A percentile compares a stretch with the other conserved stretches of the same genome.
Conservation (phyloP, 2,888 invertebrate species). For the Hydrotaea diabolus region DNA sequence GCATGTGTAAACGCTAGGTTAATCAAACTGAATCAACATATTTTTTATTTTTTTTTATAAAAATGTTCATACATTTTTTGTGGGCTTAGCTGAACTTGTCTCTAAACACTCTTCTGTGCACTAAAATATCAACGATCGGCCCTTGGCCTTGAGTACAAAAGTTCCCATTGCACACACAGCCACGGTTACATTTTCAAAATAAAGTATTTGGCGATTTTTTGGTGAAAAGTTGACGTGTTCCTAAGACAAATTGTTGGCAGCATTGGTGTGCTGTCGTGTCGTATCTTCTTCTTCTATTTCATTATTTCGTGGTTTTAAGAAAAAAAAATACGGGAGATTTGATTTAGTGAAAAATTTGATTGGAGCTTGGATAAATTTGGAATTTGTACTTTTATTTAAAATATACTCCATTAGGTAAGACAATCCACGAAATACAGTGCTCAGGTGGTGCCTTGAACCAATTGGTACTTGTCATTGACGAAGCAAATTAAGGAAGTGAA, state of each 20-base stretch:
- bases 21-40: no score
- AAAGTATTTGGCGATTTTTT: no score
- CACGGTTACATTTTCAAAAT: no score
- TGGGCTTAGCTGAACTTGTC: no score
- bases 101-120: no score
- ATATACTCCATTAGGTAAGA: slow-evolving; percentile 67
- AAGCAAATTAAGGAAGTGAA: slow-evolving; percentile 28
- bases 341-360: slow-evolving; percentile 63
- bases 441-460: neutral
- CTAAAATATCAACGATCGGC: no score
- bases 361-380: slow-evolving; percentile 52
- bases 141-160: no score
- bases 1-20: no score
- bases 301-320: slow-evolving; percentile 63
- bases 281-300: slow-evolving; percentile 61
- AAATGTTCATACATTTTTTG: no score
- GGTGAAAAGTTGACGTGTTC: no score
- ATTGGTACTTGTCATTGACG: slow-evolving; percentile 8
- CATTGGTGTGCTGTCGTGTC: slow-evolving; percentile 62
- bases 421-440: neutral
- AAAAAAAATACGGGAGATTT: slow-evolving; percentile 65
- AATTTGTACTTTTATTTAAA: slow-evolving; percentile 64
- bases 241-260: neutral
- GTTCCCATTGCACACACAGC: no score
- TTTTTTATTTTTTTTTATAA: no score